Evolutionary conservation across 2,888 invertebrate species (phyloP), one percentile per base, ranked within the genome.

Genomic region (Clusia tigrina): DNA sequence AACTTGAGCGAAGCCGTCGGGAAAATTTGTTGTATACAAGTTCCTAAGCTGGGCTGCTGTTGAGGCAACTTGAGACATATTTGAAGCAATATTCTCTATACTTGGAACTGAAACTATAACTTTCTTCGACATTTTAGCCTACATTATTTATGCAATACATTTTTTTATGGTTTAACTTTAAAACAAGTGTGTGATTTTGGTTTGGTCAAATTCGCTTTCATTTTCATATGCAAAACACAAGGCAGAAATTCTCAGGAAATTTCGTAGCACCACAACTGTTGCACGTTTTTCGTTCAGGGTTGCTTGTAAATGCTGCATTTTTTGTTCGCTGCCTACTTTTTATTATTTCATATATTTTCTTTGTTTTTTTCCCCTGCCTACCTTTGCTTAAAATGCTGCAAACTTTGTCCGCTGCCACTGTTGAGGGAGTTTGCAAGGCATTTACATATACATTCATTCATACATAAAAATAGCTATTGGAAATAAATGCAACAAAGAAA

Each of bases 211-310:
- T 48, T 48, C 22, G 48, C 48, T 48, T 48, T 48, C 48, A 48
- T 48, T 48, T 48, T 48, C 48, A 48, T 48, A 48, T 48, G 18
- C 18, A 48, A 48, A 48, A 48, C 3, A 48, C 5, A 48, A 22
- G 12, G 42, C 9, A 42, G n/a, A 22, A 48, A 20, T 48, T 48
- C 48, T 48, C 15, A 22, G 20, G 18, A 48, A 48, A 48, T 48
- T 48, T 48, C 48, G 10, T 48, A 48, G 48, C 22, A 48, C 18
- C 18, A 48, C 6, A n/a, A 20, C 2, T 48, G 18, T 15, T 18
- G 48, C 48, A 48, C 48, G 48, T 48, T 48, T 48, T 18, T 48
- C 15, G 48, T 22, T 18, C 48, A 48, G 48, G 6, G 18, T 9
- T 42, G 32, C 32, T n/a, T n/a, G n/a, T n/a, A 32, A 9, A 32